phyloP scores from a whole-genome alignment of 2,113 vertebrate genomes.

The Oreotragus oreotragus region DNA sequence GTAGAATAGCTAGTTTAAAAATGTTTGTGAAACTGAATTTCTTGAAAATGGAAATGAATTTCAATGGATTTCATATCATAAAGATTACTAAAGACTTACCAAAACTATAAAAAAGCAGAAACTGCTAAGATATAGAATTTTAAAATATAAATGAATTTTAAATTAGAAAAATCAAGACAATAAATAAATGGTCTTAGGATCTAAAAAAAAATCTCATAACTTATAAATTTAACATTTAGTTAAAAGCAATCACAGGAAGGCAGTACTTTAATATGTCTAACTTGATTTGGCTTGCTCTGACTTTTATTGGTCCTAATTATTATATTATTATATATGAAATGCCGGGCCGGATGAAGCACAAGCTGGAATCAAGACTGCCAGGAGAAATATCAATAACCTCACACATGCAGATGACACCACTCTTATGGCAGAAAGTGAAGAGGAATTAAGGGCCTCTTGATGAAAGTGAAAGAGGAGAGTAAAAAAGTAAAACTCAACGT shows the following conservation, averaged over 20 bases:
- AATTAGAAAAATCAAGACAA: neutral
- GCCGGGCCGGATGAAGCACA: neutral
- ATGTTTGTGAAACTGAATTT: slow-evolving; percentile 28
- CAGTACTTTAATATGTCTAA: neutral
- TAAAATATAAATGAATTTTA: neutral
- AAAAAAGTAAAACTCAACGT: neutral
- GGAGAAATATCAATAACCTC: neutral
- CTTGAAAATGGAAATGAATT: slow-evolving; percentile 30
- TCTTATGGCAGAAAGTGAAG: neutral
- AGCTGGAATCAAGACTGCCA: neutral
- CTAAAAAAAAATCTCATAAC: neutral
- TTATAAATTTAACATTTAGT: slow-evolving; percentile 10
- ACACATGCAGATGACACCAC: neutral
- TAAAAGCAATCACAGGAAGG: neutral
- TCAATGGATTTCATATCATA: neutral
- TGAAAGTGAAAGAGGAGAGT: neutral
- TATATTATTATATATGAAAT: neutral
- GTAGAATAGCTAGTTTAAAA: slow-evolving; percentile 20
- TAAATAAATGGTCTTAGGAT: neutral
- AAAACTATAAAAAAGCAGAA: slow-evolving; percentile 35
- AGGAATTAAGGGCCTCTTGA: neutral
- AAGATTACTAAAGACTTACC: neutral
- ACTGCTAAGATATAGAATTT: neutral
- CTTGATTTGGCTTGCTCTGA: neutral
- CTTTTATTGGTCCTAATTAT: neutral